Evolutionary conservation across 2,797 vertebrate genomes (phyloP).

Genomic region (Pangasius djambal): DNA sequence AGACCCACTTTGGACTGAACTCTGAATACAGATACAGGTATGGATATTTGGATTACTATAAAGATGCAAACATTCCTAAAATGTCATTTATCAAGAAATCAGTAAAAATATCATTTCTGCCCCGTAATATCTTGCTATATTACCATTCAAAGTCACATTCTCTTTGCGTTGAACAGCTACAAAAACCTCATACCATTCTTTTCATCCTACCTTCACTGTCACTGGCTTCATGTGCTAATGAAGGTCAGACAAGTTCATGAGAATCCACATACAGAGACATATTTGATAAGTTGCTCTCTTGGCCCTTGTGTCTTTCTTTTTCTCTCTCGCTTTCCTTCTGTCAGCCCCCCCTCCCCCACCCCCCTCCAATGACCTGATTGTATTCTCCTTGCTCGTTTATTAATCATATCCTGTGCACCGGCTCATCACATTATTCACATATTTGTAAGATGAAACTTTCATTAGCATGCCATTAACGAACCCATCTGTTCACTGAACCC

Average conservation of each 20-base stretch:
- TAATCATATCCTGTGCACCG: constrained; percentile 21
- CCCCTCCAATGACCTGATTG: constrained; percentile 15
- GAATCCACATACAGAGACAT: neutral
- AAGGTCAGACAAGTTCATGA: constrained; percentile 10
- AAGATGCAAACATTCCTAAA: neutral
- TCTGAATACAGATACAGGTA: neutral
- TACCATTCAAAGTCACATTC: neutral
- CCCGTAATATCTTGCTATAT: neutral
- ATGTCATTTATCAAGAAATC: neutral
- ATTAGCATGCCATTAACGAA: constrained; percentile 36
- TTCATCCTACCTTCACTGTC: neutral
- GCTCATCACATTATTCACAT: constrained; percentile 38
- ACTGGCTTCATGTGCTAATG: neutral
- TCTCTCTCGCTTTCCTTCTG: neutral
- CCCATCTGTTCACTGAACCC: constrained; percentile 37
- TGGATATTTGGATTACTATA: neutral
- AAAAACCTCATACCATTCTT: neutral
- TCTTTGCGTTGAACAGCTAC: neutral
- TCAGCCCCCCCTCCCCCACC: neutral
- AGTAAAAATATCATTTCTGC: neutral
- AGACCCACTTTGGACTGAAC: neutral
- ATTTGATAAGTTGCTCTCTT: neutral
- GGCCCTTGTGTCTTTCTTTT: neutral
- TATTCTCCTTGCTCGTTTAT: constrained; percentile 35
- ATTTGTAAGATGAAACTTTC: constrained; percentile 48